Evolutionary conservation across 1,140 invertebrate species (phyloP).

Genomic region (Pogonomyrmex californicus): DNA sequence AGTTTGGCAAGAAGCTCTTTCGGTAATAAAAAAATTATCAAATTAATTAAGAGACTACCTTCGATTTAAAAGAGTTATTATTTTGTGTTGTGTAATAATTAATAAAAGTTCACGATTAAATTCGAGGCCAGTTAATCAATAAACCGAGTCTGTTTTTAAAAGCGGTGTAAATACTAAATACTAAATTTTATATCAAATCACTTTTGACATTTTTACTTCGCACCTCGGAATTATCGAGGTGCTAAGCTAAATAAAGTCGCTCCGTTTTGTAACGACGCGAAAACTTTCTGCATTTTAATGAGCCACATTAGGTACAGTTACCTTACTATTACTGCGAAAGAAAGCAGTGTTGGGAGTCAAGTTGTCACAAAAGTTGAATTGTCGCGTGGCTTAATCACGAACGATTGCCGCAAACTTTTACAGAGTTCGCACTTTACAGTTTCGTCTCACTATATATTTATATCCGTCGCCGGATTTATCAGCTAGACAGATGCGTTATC

Average conservation of each 20-base stretch:
- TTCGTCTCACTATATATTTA: slow-evolving; percentile 11
- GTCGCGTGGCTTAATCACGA: background rate
- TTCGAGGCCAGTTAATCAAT: background rate
- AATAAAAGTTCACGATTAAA: background rate
- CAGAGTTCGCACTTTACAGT: background rate
- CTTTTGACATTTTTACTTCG: background rate
- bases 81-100: background rate
- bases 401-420: slow-evolving; percentile 20
- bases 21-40: background rate
- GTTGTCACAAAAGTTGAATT: background rate
- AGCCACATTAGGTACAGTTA: slow-evolving; percentile 37
- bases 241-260: background rate
- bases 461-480: slow-evolving; percentile 8
- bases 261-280: background rate
- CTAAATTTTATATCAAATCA: background rate
- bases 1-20: background rate
- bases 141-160: background rate
- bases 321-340: slow-evolving; percentile 44
- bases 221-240: background rate
- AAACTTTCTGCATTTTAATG: background rate
- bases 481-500: slow-evolving; percentile 22
- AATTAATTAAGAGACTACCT: background rate
- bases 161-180: background rate
- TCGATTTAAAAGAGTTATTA: background rate
- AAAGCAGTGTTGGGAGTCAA: slow-evolving; percentile 15